A percentile compares a stretch with the other conserved stretches of the same genome.
Evolutionary conservation across 2,113 vertebrate genomes (phyloP).

Genomic region (Lepus timidus): DNA sequence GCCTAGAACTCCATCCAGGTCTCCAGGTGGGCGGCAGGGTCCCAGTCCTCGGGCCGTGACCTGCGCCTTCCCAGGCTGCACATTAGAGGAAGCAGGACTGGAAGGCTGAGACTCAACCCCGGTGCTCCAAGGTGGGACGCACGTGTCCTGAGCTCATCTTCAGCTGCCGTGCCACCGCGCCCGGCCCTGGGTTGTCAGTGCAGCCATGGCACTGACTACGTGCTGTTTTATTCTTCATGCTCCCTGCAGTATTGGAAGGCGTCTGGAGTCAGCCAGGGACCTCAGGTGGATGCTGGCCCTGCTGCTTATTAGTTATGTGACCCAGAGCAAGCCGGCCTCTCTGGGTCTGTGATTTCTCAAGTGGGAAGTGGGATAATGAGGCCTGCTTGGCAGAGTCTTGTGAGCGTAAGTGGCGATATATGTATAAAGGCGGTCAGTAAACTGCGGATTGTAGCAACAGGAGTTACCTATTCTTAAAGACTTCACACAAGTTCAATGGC

Average conservation of each 20-base stretch:
- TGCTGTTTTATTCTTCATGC: neutral
- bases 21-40: too few species aligned
- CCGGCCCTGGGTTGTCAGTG: neutral
- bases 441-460: slow-evolving; percentile 5
- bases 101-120: too few species aligned
- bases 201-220: neutral
- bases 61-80: too few species aligned
- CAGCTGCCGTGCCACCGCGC: too few species aligned
- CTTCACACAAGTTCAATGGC: neutral
- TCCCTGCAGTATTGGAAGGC: neutral
- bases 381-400: neutral
- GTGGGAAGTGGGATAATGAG: slow-evolving; percentile 36
- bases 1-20: too few species aligned
- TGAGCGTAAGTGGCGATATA: slow-evolving; percentile 20
- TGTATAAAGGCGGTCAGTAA: slow-evolving; percentile 24
- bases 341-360: slow-evolving; percentile 47
- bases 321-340: slow-evolving; percentile 3
- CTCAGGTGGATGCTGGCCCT: neutral
- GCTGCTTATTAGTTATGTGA: neutral
- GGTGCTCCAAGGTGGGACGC: too few species aligned
- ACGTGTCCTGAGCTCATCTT: too few species aligned
- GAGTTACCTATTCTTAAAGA: slow-evolving; percentile 35
- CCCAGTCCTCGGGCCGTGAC: too few species aligned
- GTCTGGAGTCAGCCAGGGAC: neutral
- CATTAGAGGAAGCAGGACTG: too few species aligned